phyloP scores from a whole-genome alignment of 2,113 vertebrate species.

The Donacobius atricapilla region DNA sequence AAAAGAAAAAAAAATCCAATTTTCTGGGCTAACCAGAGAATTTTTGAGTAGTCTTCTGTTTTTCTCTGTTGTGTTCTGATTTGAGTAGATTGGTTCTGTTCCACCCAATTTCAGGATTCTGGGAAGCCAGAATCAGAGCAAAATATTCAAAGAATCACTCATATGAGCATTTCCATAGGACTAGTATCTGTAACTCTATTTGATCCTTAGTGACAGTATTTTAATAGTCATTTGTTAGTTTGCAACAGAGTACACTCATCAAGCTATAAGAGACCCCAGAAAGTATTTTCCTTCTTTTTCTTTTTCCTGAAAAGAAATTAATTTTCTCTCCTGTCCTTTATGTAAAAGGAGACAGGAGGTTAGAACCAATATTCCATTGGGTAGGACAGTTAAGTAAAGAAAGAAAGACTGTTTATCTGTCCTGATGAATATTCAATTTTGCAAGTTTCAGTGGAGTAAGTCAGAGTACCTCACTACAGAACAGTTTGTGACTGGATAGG shows the following conservation, averaged over 20 bases:
- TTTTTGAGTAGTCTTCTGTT: not conserved
- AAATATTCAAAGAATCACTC: not conserved
- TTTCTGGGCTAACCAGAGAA: not conserved
- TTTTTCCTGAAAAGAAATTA: not conserved
- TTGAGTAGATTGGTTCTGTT: not conserved
- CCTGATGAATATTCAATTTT: not conserved
- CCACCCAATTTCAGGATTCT: not conserved
- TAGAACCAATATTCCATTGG: not conserved
- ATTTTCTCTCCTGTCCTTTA: not conserved
- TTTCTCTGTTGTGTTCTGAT: not conserved
- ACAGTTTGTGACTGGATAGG: not conserved
- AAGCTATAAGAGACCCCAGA: not conserved
- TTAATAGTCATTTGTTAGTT: not conserved
- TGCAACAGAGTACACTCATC: not conserved
- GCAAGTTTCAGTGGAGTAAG: not conserved
- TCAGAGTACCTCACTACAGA: not conserved
- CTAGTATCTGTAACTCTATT: not conserved
- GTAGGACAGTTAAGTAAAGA: not conserved
- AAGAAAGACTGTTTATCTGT: not conserved
- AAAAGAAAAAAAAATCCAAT: not conserved
- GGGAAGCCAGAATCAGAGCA: not conserved
- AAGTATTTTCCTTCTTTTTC: not conserved
- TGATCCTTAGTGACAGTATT: not conserved
- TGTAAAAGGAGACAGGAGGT: not conserved
- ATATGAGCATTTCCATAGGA: not conserved